Evolutionary conservation across 1,140 invertebrate species (phyloP).

Genomic region (Calliphora vicina): DNA sequence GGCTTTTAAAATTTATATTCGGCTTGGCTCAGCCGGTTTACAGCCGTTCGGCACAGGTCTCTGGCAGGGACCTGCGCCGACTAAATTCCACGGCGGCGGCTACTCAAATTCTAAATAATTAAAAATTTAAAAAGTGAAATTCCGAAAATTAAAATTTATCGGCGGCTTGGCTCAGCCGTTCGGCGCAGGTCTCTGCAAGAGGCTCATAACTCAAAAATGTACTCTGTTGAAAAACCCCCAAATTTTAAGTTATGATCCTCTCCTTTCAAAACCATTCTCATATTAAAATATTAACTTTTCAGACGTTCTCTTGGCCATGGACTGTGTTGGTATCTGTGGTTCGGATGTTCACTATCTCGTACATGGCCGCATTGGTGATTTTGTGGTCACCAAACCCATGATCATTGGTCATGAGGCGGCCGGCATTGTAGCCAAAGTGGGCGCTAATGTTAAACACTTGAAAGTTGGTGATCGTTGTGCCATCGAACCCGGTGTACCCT

Average conservation of each 20-base stretch:
- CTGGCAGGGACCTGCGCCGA: no score
- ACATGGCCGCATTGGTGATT: slow-evolving; percentile 82
- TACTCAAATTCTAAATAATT: no score
- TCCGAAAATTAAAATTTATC: no score
- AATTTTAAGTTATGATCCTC: background rate
- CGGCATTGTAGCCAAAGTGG: slow-evolving; percentile 71
- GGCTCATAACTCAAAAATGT: no score
- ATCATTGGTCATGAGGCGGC: slow-evolving; percentile 90
- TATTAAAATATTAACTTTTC: background rate
- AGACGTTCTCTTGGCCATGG: slow-evolving; percentile 89
- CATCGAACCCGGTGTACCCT: slow-evolving; percentile 92
- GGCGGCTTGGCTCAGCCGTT: no score
- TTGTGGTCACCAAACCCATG: slow-evolving; percentile 84
- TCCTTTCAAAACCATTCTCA: background rate
- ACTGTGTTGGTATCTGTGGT: slow-evolving; percentile 93
- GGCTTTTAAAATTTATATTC: no score
- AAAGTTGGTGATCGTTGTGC: slow-evolving; percentile 89
- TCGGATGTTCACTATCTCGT: slow-evolving; percentile 94
- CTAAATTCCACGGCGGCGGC: no score
- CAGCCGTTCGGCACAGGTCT: no score
- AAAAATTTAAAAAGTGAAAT: no score
- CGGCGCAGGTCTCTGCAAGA: no score
- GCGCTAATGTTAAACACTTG: slow-evolving; percentile 78
- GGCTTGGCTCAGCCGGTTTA: no score
- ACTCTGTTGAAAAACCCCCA: no score